Base-by-base conservation (phyloP, 2,113 vertebrate species). In the Corynorhinus townsendii region DNA sequence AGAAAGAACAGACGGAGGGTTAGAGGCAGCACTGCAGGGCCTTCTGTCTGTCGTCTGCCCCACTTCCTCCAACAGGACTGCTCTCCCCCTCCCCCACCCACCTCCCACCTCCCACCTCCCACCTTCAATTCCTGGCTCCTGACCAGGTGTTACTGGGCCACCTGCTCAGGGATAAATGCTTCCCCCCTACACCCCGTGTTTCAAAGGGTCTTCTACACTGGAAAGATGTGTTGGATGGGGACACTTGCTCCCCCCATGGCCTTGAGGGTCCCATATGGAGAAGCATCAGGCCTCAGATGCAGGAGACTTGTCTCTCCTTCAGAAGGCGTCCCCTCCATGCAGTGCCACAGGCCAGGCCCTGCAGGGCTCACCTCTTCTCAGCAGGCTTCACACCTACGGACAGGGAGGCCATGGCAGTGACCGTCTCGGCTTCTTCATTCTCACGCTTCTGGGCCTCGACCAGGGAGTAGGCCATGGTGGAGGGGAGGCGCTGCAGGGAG, bases 341-440 rank as follows among this genome's bases (percentile, higher is more conserved):
- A 26, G 24, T 0, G 47, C 64, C 28, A 15, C 0, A 8, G 33
- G 22, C 45, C 35, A 43, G 71, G n/a, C 2, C 2, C 52, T 11
- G 86, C 14, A 4, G 20, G 56, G 1, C 98, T 97, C 82, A 99
- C 99, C 99, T 99, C 97, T 99, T 99, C 94, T 99, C 99, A 2
- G 99, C 98, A 4, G 99, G 98, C 96, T 99, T 99, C 97, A 99
- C 99, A 2, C 98, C 99, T 81, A 99, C 99, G 0, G 99, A 99
- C 92, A 99, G 93, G 0, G 99, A 99, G 45, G 99, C 99, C 99
- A 99, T 99, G 86, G 99, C 99, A 0, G 99, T 99, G 93, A 99
- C 99, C 0, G 99, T 99, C 97, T 99, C 99, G 0, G 99, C 99
- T 93, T 99, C 99, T 81, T 99, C 99, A 0, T 98, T 99, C 96